Conservation (phyloP, 2,113 vertebrate species). For the Pterophyllum scalare region DNA sequence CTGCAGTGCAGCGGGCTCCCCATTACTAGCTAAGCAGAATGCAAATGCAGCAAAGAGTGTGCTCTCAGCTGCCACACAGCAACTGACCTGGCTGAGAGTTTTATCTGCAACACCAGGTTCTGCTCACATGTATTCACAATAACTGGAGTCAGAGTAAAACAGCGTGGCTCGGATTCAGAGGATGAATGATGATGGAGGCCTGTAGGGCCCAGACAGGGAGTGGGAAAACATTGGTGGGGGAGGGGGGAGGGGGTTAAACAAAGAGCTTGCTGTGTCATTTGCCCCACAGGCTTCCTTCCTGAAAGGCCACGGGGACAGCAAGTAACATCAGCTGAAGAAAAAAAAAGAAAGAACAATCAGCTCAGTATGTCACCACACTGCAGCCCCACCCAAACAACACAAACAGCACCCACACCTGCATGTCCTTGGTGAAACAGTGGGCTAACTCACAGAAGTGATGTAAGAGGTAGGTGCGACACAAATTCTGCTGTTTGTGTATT, state of each 20-base stretch:
- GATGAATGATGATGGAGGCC: conserved; percentile 26
- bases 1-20: conserved; percentile 45
- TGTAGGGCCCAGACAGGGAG: neutral
- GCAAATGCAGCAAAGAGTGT: conserved; percentile 30
- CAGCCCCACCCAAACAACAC: conserved; percentile 19
- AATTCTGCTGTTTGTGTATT: conserved; percentile 49
- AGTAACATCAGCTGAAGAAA: conserved; percentile 13
- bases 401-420: conserved; percentile 34
- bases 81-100: neutral
- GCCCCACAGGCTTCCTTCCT: conserved; percentile 51
- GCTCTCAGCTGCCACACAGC: conserved; percentile 20
- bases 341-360: conserved; percentile 1
- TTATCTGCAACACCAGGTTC: conserved; percentile 32
- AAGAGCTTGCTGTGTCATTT: conserved; percentile 53
- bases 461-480: conserved; percentile 24
- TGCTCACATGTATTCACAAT: conserved; percentile 3
- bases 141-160: neutral
- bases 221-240: conserved; percentile 2
- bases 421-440: conserved; percentile 9
- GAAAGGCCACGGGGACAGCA: conserved; percentile 28
- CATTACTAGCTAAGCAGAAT: conserved; percentile 11
- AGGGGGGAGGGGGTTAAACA: conserved; percentile 15
- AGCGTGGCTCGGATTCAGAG: neutral
- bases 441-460: conserved; percentile 33
- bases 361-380: neutral